phyloP scores from a whole-genome alignment of 2,797 vertebrate species.

The Leptatherina wallacei region DNA sequence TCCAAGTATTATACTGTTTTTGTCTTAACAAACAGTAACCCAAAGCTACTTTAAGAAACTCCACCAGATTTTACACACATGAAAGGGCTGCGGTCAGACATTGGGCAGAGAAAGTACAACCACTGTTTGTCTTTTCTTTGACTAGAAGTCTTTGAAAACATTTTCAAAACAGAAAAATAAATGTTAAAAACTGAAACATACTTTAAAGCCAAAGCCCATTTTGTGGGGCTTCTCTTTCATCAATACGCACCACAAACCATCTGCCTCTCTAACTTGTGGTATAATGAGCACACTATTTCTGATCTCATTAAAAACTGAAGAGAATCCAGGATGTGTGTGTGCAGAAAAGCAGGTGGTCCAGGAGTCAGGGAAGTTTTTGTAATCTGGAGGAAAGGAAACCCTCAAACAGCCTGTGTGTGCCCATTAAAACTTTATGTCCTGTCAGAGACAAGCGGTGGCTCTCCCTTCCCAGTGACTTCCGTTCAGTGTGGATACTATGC shows the following conservation, averaged over 20 bases:
- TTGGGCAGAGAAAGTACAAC: not conserved
- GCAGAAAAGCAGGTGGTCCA: slow-evolving; percentile 22
- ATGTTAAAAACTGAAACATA: not conserved
- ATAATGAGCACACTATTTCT: not conserved
- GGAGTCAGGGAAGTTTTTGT: slow-evolving; percentile 29
- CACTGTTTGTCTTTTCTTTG: not conserved
- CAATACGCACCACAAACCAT: slow-evolving; percentile 4
- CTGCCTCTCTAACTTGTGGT: not conserved
- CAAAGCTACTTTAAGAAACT: not conserved
- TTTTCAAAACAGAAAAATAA: not conserved
- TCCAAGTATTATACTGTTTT: not conserved
- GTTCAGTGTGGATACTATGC: not conserved
- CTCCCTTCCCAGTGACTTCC: not conserved
- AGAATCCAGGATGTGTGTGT: not conserved
- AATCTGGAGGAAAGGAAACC: slow-evolving; percentile 14
- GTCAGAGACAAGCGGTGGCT: slow-evolving; percentile 2
- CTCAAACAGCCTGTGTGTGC: not conserved
- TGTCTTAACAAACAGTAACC: not conserved
- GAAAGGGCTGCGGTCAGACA: not conserved
- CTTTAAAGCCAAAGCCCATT: not conserved
- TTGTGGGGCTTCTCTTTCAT: slow-evolving; percentile 6
- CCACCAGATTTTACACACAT: slow-evolving; percentile 2
- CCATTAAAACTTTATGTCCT: slow-evolving; percentile 8
- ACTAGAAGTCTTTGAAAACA: not conserved
- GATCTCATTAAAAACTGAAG: not conserved